Conservation (phyloP, 2,113 vertebrate genomes). For the Trematocara stigmaticum region DNA sequence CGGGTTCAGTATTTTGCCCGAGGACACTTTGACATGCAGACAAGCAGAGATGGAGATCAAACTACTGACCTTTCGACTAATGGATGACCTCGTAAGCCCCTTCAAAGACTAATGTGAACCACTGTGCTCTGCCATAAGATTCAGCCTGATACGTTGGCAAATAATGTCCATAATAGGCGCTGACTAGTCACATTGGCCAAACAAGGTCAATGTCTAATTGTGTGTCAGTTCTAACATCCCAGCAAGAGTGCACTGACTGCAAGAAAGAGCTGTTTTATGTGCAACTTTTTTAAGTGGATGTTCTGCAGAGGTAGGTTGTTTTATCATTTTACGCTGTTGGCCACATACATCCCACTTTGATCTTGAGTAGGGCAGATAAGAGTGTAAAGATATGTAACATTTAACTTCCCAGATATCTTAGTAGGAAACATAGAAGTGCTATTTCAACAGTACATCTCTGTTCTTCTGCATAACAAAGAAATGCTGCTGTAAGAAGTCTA, state of each 20-base stretch:
- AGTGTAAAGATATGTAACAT: not conserved
- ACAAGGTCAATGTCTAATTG: not conserved
- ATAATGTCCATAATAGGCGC: not conserved
- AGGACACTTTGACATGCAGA: not conserved
- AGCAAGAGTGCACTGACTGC: not conserved
- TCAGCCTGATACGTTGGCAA: not conserved
- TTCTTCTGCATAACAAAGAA: not conserved
- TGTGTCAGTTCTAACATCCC: not conserved
- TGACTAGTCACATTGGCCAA: not conserved
- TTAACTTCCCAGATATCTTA: not conserved
- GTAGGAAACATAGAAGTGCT: not conserved
- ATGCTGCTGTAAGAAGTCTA: not conserved
- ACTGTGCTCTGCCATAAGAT: not conserved
- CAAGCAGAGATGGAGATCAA: not conserved
- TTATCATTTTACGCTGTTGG: not conserved
- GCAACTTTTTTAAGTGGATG: not conserved
- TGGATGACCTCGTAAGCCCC: not conserved
- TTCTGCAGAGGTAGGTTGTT: not conserved
- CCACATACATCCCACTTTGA: not conserved
- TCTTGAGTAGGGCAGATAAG: not conserved
- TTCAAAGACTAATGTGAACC: not conserved
- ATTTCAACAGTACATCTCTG: not conserved
- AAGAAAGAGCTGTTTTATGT: not conserved
- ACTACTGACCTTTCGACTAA: not conserved
- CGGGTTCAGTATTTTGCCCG: not conserved